Base-by-base conservation (phyloP, 2,888 invertebrate genomes). In the Thyatira batis region DNA sequence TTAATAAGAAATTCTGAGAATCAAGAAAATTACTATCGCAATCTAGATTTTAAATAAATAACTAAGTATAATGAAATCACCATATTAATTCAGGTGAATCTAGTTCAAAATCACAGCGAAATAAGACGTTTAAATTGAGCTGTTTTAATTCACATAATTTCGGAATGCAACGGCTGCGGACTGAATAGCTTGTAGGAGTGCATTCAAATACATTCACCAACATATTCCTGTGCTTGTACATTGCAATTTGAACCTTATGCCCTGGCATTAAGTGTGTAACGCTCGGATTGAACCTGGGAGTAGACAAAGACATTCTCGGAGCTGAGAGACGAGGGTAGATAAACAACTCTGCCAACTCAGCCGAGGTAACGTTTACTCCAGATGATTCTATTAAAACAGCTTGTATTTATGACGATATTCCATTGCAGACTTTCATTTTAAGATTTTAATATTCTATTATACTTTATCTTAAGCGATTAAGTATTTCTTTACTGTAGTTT, bases 281-380 rank as follows among this genome's bases (percentile, higher is more conserved):
- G 39, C 0, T 39, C 8, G 17, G 6, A 17, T 39, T 13, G 13
- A 13, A 33, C 13, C 13, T 17, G 17, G 39, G 17, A 39, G 39
- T n/a, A 39, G 53, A 69, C 65, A 65, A 63, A 67, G 69, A 65
- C 65, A 61, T 70, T 59, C 66, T 61, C 58, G 53, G 54, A 61
- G 64, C 59, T 54, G 53, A 49, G 52, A 39, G 39, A n/a, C 39
- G 53, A 57, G 52, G 51, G 50, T 21, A 64, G 67, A 70, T 67
- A 72, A 65, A 73, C 62, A 64, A 58, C 56, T 58, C 55, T 5
- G 30, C 30, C 20, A 28, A 28, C 49, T 49, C 20, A 30, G 49
- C 20, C 25, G 30, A 49, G 49, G 39, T 17, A 17, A 39, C 39
- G 39, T 39, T 39, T 17, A 39, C 39, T 39, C 39, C 39, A 39